Evolutionary conservation across 2,113 vertebrate genomes (phyloP).

Genomic region (Clinocottus analis): DNA sequence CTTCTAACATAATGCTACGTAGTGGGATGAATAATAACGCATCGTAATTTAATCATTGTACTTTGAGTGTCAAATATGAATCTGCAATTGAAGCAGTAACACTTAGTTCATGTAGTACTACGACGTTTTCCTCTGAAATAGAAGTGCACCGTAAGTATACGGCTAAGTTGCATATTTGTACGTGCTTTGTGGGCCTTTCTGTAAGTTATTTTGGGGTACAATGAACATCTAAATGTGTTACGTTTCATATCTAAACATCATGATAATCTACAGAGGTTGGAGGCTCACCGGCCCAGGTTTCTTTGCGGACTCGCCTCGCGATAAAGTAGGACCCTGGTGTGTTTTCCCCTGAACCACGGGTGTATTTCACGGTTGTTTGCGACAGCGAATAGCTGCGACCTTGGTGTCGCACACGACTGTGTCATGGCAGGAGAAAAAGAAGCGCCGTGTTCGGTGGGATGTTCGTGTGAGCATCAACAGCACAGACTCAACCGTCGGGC

Average conservation of each 20-base stretch:
- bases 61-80: not conserved
- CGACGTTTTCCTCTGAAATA: not conserved
- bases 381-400: too few species aligned
- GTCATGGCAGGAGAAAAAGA: too few species aligned
- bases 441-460: too few species aligned
- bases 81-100: too few species aligned
- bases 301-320: too few species aligned
- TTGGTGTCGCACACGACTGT: too few species aligned
- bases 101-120: not conserved
- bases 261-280: not conserved
- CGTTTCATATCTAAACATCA: not conserved
- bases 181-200: too few species aligned
- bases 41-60: not conserved
- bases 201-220: not conserved
- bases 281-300: not conserved
- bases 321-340: not conserved
- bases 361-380: not conserved
- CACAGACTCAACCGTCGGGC: too few species aligned
- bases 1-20: too few species aligned
- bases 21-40: not conserved
- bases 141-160: not conserved
- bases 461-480: too few species aligned
- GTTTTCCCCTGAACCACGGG: not conserved
- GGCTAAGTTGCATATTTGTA: not conserved
- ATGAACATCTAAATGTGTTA: not conserved